Evolutionary conservation across 2,888 invertebrate species (phyloP), one percentile per base, ranked within the genome.

Genomic region (Ochropleura plecta): DNA sequence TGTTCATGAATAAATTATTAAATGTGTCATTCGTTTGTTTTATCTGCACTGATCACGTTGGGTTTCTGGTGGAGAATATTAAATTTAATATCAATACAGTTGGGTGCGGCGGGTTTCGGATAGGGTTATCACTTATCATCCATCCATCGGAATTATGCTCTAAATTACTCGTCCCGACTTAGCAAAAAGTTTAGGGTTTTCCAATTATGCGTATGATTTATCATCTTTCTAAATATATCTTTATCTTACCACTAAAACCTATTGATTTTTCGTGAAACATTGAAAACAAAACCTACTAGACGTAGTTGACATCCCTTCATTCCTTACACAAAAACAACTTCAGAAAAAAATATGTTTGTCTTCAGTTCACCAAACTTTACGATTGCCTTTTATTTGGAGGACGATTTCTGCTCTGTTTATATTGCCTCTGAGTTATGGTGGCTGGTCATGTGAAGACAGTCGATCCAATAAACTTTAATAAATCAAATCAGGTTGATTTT

Each of bases 1-100:
- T 46, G 78, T 18, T 55, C 20, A 55, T 69, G 62, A 71, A 83
- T 81, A 57, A 83, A 83, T 81, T 44, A 81, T 84, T 84, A 59
- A 67, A 82, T 18, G 18, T 57, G 66, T 60, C 55, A 70, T 73
- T 64, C 46, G 55, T 57, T 63, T 65, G 51, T 79, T 67, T 63
- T 53, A 73, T 73, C 42, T 18, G 16, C 49, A 16, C 49, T 78
- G 53, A 57, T 57, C 51, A 49, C 53, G 20, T 51, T 30, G 55
- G 42, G 14, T 78, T 53, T 67, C 9, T 60, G 49, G 44, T 30
- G 18, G 40, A 48, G 16, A 66, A 66, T 57, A 64, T 64, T 30
- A 1, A 63, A 64, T 68, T 69, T 30, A 48, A 66, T 69, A 69
- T 6, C 14, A 69, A 67, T 68, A 68, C 16, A n/a, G 44, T 14